Evolutionary conservation across 2,888 invertebrate species (phyloP).

Genomic region (Lepidochrysops patricia): DNA sequence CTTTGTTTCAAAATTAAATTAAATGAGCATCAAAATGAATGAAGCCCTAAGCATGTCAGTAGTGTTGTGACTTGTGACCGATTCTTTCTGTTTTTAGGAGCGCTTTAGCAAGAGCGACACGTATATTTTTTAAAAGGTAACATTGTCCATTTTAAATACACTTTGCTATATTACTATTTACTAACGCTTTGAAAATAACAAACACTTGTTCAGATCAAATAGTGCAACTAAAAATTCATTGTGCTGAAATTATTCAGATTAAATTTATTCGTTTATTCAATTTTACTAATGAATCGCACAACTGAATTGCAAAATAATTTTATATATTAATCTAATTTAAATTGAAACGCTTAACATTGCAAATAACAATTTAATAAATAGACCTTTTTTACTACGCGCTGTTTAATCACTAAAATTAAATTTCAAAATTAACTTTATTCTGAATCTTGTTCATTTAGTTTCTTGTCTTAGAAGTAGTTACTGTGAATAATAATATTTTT

Average conservation of each 20-base stretch:
- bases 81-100: conserved; percentile 80
- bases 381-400: neutral
- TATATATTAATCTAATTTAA: neutral
- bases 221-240: neutral
- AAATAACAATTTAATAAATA: neutral
- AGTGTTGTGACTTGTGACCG: conserved; percentile 65
- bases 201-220: neutral
- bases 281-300: neutral
- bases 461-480: neutral
- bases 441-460: neutral
- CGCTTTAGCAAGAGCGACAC: conserved; percentile 88
- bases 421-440: neutral
- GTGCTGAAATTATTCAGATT: neutral
- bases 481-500: neutral
- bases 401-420: neutral
- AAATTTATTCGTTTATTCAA: neutral
- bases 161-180: neutral
- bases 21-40: neutral
- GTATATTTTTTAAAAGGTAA: conserved; percentile 84
- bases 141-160: conserved; percentile 31
- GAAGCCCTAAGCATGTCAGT: conserved; percentile 40
- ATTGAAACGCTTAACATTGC: no score
- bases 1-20: no score
- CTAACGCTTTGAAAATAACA: neutral
- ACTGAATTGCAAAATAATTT: neutral